Evolutionary conservation across 2,888 invertebrate species (phyloP), one percentile per base, ranked within the genome.

Genomic region (Luperina nickerlii): DNA sequence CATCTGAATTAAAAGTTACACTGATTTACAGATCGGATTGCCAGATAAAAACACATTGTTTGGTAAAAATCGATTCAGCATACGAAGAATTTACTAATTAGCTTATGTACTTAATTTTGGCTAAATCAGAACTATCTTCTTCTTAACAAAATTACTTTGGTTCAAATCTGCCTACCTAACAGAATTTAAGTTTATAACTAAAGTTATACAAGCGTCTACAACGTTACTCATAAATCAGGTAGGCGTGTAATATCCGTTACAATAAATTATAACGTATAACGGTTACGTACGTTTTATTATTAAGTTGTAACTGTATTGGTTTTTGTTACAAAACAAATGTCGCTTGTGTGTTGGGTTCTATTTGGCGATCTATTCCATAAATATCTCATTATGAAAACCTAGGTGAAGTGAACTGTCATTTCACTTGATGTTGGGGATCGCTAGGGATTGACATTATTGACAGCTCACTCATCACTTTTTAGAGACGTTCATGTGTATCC

Each of bases 241-340:
- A 67, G 74, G 67, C 82, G 57, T 62, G 67, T 67, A 45, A 67
- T 82, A 48, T 74, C 38, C 48, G 48, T 51, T 74, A 74, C 15
- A 82, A 79, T 79, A 54, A 82, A 66, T 82, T 74, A 79, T 66
- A 72, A 60, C 18, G 11, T 72, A 24, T 72, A 81, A 66, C 74
- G 15, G 74, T 74, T 82, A 67, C 66, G 51, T 67, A 15, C 65
- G 66, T 60, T 66, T 51, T 66, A 42, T 60, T 51, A 67, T 74
- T 20, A 32, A 60, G 24, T 42, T 66, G 57, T 81, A 48, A 73
- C 54, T 72, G 27, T 72, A 81, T 48, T 62, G 27, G 38, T 79
- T 54, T 63, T 81, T n/a, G 54, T 73, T 63, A 63, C 15, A 65
- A 32, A 54, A 54, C 3, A 13, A 11, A 76, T 63, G 1, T n/a